phyloP scores from a whole-genome alignment of 2,888 invertebrate genomes.

The Theretra japonica region DNA sequence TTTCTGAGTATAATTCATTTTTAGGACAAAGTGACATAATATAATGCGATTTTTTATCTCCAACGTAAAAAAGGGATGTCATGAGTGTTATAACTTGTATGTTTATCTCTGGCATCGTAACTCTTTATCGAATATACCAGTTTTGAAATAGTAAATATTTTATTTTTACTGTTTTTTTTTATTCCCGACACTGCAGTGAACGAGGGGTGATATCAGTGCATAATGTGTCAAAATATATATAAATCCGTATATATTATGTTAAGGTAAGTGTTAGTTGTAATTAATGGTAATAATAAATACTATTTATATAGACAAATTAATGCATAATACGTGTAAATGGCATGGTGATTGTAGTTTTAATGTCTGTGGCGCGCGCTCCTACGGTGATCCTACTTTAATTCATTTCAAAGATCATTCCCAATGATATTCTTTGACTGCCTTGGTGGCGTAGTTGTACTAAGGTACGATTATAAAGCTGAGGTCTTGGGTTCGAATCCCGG shows the following conservation, averaged over 20 bases:
- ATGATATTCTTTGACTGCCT: too few relatives aligned
- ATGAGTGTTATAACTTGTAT: too few relatives aligned
- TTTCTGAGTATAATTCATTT: neutral
- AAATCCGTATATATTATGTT: conserved; percentile 5
- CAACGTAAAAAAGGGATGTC: too few relatives aligned
- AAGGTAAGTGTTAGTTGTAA: conserved; percentile 9
- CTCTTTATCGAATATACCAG: too few relatives aligned
- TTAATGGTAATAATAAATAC: conserved; percentile 9
- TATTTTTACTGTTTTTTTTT: neutral
- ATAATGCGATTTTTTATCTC: too few relatives aligned
- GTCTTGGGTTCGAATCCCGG: too few relatives aligned
- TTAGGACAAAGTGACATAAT: too few relatives aligned
- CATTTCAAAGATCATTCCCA: too few relatives aligned
- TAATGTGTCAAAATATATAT: conserved; percentile 22
- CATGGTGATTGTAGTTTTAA: conserved; percentile 16
- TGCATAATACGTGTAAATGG: conserved; percentile 24
- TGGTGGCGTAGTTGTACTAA: too few relatives aligned
- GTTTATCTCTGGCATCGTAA: too few relatives aligned
- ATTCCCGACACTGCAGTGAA: neutral
- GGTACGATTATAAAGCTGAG: too few relatives aligned
- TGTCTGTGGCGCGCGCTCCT: neutral
- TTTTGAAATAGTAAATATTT: neutral
- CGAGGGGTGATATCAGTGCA: neutral
- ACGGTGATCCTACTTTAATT: too few relatives aligned
- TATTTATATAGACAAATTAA: conserved; percentile 18